Conservation (phyloP, 2,888 invertebrate genomes). For the Venusia cambrica region DNA sequence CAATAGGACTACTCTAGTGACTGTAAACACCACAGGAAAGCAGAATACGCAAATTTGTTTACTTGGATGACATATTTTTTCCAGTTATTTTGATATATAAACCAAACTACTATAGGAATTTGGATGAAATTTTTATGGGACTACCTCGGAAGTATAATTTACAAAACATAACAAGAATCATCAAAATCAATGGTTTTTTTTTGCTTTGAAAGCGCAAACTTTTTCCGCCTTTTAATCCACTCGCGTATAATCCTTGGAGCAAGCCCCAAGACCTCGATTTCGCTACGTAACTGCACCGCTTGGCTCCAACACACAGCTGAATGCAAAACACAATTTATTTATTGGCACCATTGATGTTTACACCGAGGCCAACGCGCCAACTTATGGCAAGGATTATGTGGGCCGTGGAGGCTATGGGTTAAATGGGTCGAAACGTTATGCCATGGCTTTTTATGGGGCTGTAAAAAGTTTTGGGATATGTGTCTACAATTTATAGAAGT, state of each 20-base stretch:
- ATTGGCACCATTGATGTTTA: slow-evolving; percentile 50
- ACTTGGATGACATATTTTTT: too few species aligned
- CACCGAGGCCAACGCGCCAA: slow-evolving; percentile 35
- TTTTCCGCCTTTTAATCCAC: too few species aligned
- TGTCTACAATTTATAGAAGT: slow-evolving; percentile 16
- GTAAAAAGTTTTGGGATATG: slow-evolving; percentile 27
- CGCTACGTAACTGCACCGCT: slow-evolving; percentile 44
- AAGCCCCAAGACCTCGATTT: slow-evolving; percentile 33
- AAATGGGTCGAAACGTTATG: slow-evolving; percentile 29
- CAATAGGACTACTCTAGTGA: too few species aligned
- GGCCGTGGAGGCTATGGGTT: slow-evolving; percentile 23
- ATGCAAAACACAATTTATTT: slow-evolving; percentile 57
- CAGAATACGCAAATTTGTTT: too few species aligned
- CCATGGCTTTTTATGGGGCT: slow-evolving; percentile 26
- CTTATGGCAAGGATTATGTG: slow-evolving; percentile 24
- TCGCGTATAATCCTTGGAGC: slow-evolving; percentile 4
- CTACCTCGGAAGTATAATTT: too few species aligned
- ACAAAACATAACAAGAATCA: too few species aligned
- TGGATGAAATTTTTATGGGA: too few species aligned
- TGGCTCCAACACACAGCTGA: slow-evolving; percentile 46
- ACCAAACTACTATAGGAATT: too few species aligned
- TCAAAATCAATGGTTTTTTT: too few species aligned
- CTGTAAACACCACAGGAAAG: too few species aligned
- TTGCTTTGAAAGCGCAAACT: too few species aligned
- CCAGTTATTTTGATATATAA: too few species aligned